Evolutionary conservation across 2,888 invertebrate species (phyloP).

Genomic region (Unio pictorum): DNA sequence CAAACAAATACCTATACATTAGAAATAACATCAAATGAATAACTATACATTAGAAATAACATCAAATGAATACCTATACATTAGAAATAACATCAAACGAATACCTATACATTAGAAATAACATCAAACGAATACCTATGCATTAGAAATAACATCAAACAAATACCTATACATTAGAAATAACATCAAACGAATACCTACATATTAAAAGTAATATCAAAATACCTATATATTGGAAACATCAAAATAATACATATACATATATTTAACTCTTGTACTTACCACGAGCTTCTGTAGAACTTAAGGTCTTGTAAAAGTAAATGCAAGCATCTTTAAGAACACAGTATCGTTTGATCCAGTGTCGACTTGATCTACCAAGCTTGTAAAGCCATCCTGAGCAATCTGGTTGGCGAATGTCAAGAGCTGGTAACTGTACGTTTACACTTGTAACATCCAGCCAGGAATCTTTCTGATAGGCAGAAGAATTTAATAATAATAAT

Average conservation of each 20-base stretch:
- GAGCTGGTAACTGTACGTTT: constrained; percentile 83
- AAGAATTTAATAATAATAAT: not conserved
- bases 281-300: constrained; percentile 91
- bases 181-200: too few relatives aligned
- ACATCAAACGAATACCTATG: too few relatives aligned
- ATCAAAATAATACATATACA: not conserved
- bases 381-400: constrained; percentile 95
- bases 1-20: too few relatives aligned
- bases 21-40: too few relatives aligned
- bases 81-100: too few relatives aligned
- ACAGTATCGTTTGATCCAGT: constrained; percentile 93
- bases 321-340: constrained; percentile 95
- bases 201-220: too few relatives aligned
- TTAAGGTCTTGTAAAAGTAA: constrained; percentile 92
- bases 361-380: constrained; percentile 80
- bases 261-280: constrained; percentile 47
- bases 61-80: too few relatives aligned
- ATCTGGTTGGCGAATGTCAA: constrained; percentile 86
- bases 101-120: too few relatives aligned
- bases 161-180: too few relatives aligned
- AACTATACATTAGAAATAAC: too few relatives aligned
- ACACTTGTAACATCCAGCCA: constrained; percentile 85
- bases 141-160: too few relatives aligned
- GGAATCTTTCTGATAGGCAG: constrained; percentile 76
- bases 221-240: not conserved